Conservation (phyloP, 1,140 invertebrate species). For the Zophobas atratus region DNA sequence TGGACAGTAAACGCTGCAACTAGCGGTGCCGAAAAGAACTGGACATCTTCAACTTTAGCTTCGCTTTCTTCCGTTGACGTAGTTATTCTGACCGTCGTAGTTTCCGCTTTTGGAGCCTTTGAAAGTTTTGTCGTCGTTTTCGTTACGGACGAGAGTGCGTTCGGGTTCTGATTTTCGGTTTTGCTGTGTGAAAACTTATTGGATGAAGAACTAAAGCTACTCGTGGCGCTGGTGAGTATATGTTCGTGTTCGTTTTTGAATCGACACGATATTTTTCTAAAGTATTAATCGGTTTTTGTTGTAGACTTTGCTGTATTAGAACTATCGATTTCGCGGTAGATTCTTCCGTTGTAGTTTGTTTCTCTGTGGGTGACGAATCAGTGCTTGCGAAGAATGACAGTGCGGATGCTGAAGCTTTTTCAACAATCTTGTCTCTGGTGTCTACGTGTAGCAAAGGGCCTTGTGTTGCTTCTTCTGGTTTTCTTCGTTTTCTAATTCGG, state of each 20-base stretch:
- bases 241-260: conserved; percentile 56
- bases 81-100: conserved; percentile 69
- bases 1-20: conserved; percentile 88
- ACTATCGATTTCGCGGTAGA: conserved; percentile 54
- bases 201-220: conserved; percentile 51
- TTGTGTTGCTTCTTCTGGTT: conserved; percentile 44
- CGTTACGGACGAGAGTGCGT: conserved; percentile 6
- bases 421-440: conserved; percentile 51
- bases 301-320: conserved; percentile 61
- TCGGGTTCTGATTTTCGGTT: conserved; percentile 1
- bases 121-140: conserved; percentile 8
- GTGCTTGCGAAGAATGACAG: conserved; percentile 57
- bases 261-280: conserved; percentile 49
- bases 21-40: conserved; percentile 84
- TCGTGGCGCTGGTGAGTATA: conserved; percentile 60
- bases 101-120: conserved; percentile 45
- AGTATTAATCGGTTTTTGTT: conserved; percentile 57
- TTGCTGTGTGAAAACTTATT: conserved; percentile 18
- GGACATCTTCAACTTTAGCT: conserved; percentile 80
- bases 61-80: conserved; percentile 76
- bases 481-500: conserved; percentile 64
- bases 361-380: conserved; percentile 2
- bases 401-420: conserved; percentile 61
- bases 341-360: conserved; percentile 48
- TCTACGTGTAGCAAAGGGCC: conserved; percentile 23